These are phyloP conservation scores for Hippoglossus stenolepis DNA, from an alignment of 2,113 vertebrate genomes.

Conservation along the genomic window DNA sequence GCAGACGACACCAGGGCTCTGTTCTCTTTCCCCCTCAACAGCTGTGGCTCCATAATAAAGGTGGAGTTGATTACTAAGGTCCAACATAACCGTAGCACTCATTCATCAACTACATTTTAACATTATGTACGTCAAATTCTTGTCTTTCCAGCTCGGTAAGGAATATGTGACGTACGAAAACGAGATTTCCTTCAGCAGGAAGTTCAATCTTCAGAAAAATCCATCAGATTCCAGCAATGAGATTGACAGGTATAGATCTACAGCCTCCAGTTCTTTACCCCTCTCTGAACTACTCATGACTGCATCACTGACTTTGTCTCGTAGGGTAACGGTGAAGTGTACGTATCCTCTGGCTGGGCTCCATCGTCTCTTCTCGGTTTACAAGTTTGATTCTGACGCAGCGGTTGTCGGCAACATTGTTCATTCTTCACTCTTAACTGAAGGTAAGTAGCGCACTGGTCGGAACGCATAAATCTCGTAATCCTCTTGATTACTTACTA, in stretches of 20 bases:
- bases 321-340: constrained; percentile 71
- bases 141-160: constrained; percentile 55
- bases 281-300: too few species aligned
- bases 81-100: background rate
- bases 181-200: constrained; percentile 60
- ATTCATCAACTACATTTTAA: background rate
- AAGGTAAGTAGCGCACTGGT: constrained; percentile 3
- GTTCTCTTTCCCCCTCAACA: constrained; percentile 72
- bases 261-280: background rate
- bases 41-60: constrained; percentile 75
- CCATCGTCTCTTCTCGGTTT: constrained; percentile 55
- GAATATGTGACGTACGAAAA: constrained; percentile 77
- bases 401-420: constrained; percentile 49
- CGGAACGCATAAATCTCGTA: too few species aligned
- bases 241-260: background rate
- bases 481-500: background rate
- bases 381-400: constrained; percentile 65
- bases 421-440: background rate
- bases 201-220: background rate
- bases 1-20: constrained; percentile 58
- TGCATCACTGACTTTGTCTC: background rate
- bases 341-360: constrained; percentile 60
- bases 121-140: background rate
- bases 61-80: constrained; percentile 36
- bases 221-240: background rate